Percentiles rank a stretch among this genome's conserved stretches.
These are phyloP conservation scores for Drosophila rellima DNA, from an alignment of 2,888 invertebrate species.

Conservation along the genomic window DNA sequence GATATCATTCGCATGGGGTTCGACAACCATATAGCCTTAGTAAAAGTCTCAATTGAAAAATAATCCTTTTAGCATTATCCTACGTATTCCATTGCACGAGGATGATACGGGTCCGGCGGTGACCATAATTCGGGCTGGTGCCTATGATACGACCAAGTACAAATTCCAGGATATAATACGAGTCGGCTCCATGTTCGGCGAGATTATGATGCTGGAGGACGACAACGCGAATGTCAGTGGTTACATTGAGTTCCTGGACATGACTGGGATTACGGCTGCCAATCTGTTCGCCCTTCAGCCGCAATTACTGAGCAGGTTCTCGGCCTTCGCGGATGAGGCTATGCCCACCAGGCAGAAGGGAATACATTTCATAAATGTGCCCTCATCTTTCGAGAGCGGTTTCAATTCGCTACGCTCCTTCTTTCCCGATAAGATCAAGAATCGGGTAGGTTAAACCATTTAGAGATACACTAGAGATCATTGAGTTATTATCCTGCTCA, in stretches of 20 bases:
- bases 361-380: constrained; percentile 88
- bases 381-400: constrained; percentile 88
- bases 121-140: constrained; percentile 87
- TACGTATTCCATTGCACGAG: constrained; percentile 80
- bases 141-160: constrained; percentile 86
- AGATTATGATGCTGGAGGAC: constrained; percentile 88
- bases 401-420: constrained; percentile 88
- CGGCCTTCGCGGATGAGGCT: constrained; percentile 87
- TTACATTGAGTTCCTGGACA: constrained; percentile 87
- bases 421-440: constrained; percentile 88
- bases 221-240: constrained; percentile 88
- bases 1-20: constrained; percentile 83
- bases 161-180: constrained; percentile 87
- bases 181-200: constrained; percentile 88
- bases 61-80: constrained; percentile 51
- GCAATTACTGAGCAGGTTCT: constrained; percentile 88
- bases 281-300: constrained; percentile 88
- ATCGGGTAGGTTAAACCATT: constrained; percentile 86
- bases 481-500: constrained; percentile 35
- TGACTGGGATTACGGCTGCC: constrained; percentile 87
- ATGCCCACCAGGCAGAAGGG: constrained; percentile 88
- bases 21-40: neutral
- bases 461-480: rapidly evolving
- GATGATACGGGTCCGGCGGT: constrained; percentile 86
- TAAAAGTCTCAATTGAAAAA: neutral